phyloP scores from a whole-genome alignment of 2,797 vertebrate genomes.

The Cossypha caffra region DNA sequence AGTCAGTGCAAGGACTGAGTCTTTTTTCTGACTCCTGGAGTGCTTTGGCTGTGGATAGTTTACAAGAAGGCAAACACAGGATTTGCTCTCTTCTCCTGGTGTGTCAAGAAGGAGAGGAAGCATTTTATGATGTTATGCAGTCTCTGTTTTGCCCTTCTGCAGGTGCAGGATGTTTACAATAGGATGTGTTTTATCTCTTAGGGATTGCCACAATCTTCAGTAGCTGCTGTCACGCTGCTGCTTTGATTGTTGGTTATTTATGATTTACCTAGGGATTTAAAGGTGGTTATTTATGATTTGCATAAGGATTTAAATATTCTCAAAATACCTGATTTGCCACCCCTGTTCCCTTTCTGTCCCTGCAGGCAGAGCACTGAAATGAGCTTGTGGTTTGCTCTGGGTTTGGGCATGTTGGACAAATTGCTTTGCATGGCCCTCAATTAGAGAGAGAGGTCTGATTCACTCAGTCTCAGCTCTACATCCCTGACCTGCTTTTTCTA shows the following conservation, averaged over 20 bases:
- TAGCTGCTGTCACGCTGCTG: background rate
- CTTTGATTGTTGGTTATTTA: background rate
- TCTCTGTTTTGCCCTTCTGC: background rate
- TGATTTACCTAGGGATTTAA: background rate
- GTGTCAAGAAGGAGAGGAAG: background rate
- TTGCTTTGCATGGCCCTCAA: background rate
- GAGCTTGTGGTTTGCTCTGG: accelerated
- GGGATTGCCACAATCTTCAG: background rate
- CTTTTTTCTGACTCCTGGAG: background rate
- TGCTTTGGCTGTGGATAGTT: background rate
- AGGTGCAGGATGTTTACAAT: background rate
- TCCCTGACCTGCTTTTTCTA: background rate
- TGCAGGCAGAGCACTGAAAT: background rate
- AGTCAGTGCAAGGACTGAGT: background rate
- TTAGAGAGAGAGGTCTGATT: background rate
- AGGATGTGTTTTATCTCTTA: background rate
- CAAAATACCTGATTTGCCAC: background rate
- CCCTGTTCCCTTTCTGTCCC: background rate
- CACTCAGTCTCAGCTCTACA: background rate
- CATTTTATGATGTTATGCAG: background rate
- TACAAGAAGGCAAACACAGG: background rate
- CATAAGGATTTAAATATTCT: background rate
- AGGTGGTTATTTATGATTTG: background rate
- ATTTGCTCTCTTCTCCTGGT: background rate
- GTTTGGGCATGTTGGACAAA: background rate